Conservation (phyloP, 2,888 invertebrate genomes). For the Stegophylla sp. region DNA sequence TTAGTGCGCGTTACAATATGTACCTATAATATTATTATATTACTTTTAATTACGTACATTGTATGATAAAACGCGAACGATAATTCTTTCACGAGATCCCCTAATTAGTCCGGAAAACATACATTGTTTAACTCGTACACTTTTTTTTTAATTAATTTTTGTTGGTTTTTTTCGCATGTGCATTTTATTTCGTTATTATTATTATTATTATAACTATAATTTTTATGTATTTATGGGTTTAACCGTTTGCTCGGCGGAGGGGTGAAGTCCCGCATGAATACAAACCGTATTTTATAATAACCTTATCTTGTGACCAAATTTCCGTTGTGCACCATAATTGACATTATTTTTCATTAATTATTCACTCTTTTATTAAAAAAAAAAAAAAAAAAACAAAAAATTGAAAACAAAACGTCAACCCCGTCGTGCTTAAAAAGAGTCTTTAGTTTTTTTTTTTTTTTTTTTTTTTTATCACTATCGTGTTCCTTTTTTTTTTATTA, state of each 20-base stretch:
- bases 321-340: slow-evolving; percentile 47
- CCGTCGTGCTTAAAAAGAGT: slow-evolving; percentile 7
- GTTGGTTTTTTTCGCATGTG: slow-evolving; percentile 31
- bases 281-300: slow-evolving; percentile 41
- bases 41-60: no score
- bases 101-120: slow-evolving; percentile 50
- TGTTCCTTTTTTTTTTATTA: background rate
- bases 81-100: slow-evolving; percentile 33
- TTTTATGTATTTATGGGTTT: slow-evolving; percentile 40
- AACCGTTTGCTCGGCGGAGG: slow-evolving; percentile 22
- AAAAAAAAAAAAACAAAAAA: slow-evolving; percentile 25
- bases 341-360: slow-evolving; percentile 52
- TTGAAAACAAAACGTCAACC: slow-evolving; percentile 32
- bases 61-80: slow-evolving; percentile 34
- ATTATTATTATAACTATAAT: no score
- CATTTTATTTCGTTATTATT: background rate
- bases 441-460: slow-evolving; percentile 21
- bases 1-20: no score
- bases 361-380: slow-evolving; percentile 32
- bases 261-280: slow-evolving; percentile 40
- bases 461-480: background rate
- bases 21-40: no score
- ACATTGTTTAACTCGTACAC: slow-evolving; percentile 22
- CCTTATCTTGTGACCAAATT: slow-evolving; percentile 50
- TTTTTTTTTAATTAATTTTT: slow-evolving; percentile 54